phyloP scores from a whole-genome alignment of 2,113 vertebrate species.

The Lampris incognitus region DNA sequence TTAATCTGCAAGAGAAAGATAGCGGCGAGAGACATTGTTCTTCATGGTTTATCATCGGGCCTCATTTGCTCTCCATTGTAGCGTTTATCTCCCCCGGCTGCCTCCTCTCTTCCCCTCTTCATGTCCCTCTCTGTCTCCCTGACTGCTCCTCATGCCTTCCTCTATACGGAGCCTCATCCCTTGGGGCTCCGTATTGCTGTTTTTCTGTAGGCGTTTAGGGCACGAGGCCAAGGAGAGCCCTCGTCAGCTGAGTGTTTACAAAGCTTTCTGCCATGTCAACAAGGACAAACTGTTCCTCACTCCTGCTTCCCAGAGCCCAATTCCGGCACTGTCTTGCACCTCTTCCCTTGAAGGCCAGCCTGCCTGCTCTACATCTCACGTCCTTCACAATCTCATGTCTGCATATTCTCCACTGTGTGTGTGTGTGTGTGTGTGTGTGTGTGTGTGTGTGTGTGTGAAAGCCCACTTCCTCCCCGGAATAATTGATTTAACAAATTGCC shows the following conservation, averaged over 20 bases:
- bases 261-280: conserved; percentile 75
- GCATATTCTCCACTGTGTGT: not conserved
- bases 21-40: conserved; percentile 18
- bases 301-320: conserved; percentile 40
- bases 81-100: conserved; percentile 40
- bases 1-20: not conserved
- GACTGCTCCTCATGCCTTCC: conserved; percentile 40
- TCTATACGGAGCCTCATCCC: conserved; percentile 49
- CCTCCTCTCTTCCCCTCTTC: conserved; percentile 29
- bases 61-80: conserved; percentile 25
- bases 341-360: conserved; percentile 43
- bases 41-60: conserved; percentile 18
- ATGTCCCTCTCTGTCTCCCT: conserved; percentile 46
- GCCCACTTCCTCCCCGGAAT: conserved; percentile 68
- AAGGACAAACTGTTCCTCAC: conserved; percentile 69
- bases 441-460: conserved; percentile 48
- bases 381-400: conserved; percentile 33
- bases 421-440: not conserved
- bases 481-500: conserved; percentile 85
- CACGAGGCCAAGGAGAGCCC: conserved; percentile 74
- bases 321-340: conserved; percentile 29
- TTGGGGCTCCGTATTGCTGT: conserved; percentile 49
- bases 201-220: conserved; percentile 68
- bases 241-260: conserved; percentile 76
- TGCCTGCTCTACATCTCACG: conserved; percentile 20